These are phyloP conservation scores for Artemia sinica DNA, from an alignment of 2,888 invertebrate species.

Conservation along the genomic window DNA sequence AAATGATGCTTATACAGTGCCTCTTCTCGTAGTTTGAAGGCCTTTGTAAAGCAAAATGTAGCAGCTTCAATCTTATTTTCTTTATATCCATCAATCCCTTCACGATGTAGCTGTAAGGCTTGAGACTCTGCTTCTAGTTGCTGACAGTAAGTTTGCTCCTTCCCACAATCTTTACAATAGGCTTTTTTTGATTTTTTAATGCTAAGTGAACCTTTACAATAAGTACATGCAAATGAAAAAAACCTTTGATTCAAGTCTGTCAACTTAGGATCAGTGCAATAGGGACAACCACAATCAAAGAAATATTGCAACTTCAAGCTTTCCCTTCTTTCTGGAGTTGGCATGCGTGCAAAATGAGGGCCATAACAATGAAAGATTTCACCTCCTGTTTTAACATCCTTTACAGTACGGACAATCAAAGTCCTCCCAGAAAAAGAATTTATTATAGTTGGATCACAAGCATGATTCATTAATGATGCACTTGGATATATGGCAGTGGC, in stretches of 20 bases:
- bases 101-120: conserved; percentile 17
- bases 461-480: conserved; percentile 80
- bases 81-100: conserved; percentile 25
- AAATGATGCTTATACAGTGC: conserved; percentile 38
- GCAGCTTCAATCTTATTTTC: conserved; percentile 31
- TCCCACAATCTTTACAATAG: conserved; percentile 20
- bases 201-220: conserved; percentile 28
- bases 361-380: conserved; percentile 75
- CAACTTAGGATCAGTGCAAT: conserved; percentile 40
- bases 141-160: conserved; percentile 15
- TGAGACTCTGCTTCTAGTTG: conserved; percentile 19
- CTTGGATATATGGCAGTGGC: conserved; percentile 72
- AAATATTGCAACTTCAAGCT: conserved; percentile 50
- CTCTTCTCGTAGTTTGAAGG: conserved; percentile 34
- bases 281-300: conserved; percentile 56
- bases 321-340: conserved; percentile 41
- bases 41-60: conserved; percentile 33
- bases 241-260: conserved; percentile 28
- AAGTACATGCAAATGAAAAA: conserved; percentile 28
- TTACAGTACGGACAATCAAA: conserved; percentile 50
- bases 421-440: conserved; percentile 47
- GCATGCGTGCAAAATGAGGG: conserved; percentile 49
- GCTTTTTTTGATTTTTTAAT: conserved; percentile 19
- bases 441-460: conserved; percentile 65
- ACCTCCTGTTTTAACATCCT: conserved; percentile 43